A percentile compares a stretch with the other conserved stretches of the same genome.
These are phyloP conservation scores for Nesogale talazaci DNA, from an alignment of 2,113 vertebrate genomes.

Conservation along the genomic window DNA sequence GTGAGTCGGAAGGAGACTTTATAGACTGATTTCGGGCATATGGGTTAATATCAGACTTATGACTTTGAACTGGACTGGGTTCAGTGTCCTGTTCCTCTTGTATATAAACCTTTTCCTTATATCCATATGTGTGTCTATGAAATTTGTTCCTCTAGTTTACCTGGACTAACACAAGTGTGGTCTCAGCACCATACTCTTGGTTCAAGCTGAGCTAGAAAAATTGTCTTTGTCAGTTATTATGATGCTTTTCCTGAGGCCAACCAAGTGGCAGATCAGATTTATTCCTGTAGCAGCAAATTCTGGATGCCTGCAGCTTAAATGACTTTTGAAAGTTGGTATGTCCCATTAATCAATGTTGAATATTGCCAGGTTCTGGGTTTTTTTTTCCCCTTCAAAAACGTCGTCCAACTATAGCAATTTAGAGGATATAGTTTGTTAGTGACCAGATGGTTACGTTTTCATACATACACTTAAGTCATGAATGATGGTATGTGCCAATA, in stretches of 20 bases:
- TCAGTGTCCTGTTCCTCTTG: too few species aligned
- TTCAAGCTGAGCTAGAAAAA: background rate
- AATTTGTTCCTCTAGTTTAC: too few species aligned
- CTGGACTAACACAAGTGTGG: too few species aligned
- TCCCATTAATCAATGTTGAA: background rate
- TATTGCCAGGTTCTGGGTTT: slow-evolving; percentile 5
- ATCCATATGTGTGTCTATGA: too few species aligned
- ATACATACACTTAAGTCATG: background rate
- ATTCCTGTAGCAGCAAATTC: background rate
- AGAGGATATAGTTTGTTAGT: slow-evolving; percentile 30
- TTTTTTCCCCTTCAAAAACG: slow-evolving; percentile 47
- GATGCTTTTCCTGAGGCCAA: slow-evolving; percentile 31
- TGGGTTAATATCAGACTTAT: too few species aligned
- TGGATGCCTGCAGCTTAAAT: background rate
- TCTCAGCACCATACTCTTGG: background rate
- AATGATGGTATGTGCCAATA: background rate
- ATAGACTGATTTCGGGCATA: too few species aligned
- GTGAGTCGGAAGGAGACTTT: too few species aligned
- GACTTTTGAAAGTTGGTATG: background rate
- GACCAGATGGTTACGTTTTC: slow-evolving; percentile 30
- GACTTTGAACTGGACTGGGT: too few species aligned
- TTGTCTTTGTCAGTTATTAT: background rate
- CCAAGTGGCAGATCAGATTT: slow-evolving; percentile 27
- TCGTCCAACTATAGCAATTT: slow-evolving; percentile 37
- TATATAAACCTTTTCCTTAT: too few species aligned